These are phyloP conservation scores for Lasioglossum marginatum DNA, from an alignment of 2,888 invertebrate genomes.

Conservation along the genomic window DNA sequence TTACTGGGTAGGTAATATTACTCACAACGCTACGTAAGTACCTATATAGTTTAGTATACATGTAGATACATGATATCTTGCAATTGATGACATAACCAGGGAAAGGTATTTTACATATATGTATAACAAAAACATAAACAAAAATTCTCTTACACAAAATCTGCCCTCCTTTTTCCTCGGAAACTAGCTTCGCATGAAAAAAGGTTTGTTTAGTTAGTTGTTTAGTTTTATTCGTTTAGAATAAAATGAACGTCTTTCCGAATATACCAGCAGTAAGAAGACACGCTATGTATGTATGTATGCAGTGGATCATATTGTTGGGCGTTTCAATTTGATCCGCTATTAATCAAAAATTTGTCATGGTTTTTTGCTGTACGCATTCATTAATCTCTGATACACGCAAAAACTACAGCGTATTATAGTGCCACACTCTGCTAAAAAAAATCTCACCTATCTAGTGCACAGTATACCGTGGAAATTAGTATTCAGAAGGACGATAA, in stretches of 20 bases:
- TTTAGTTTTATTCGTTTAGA: background rate
- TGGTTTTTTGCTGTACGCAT: constrained; percentile 44
- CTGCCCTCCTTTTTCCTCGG: too few relatives aligned
- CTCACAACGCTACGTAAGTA: too few relatives aligned
- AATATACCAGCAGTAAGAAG: background rate
- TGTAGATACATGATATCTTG: too few relatives aligned
- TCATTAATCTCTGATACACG: constrained; percentile 65
- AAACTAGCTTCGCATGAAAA: too few relatives aligned
- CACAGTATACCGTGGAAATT: constrained; percentile 47
- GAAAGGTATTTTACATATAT: background rate
- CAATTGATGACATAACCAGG: background rate
- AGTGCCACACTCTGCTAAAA: constrained; percentile 30
- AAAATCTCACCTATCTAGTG: constrained; percentile 40
- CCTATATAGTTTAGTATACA: too few relatives aligned
- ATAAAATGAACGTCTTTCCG: background rate
- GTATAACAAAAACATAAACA: background rate
- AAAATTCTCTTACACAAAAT: too few relatives aligned
- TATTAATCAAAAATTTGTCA: constrained; percentile 66
- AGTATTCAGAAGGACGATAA: constrained; percentile 67
- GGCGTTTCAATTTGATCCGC: constrained; percentile 37
- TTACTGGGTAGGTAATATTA: too few relatives aligned
- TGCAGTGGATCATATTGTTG: constrained; percentile 22
- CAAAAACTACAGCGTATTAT: constrained; percentile 56
- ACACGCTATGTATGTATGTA: background rate
- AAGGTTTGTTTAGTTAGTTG: too few relatives aligned